Evolutionary conservation across 2,113 vertebrate species (phyloP).

Genomic region (Grantiella picta): DNA sequence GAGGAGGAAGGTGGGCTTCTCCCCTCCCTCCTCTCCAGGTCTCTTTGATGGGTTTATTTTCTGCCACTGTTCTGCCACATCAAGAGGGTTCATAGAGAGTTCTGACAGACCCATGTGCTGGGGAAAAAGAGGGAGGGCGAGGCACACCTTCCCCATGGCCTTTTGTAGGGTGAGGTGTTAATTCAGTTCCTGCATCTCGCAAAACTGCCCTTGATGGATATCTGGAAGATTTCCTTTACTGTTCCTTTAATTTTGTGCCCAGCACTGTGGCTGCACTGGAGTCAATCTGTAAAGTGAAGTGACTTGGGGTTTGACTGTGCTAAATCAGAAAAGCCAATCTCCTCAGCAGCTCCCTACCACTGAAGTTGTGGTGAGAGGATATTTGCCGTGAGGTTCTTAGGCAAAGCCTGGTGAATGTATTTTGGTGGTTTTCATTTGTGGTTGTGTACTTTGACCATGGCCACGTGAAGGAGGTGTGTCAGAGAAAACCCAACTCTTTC

Average conservation of each 20-base stretch:
- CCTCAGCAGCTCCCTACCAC: not conserved
- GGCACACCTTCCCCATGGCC: not conserved
- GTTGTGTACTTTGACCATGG: not conserved
- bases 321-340: not conserved
- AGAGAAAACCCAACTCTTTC: not conserved
- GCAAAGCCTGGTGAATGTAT: not conserved
- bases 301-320: not conserved
- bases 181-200: not conserved
- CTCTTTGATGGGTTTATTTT: not conserved
- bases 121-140: not conserved
- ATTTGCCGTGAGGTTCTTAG: not conserved
- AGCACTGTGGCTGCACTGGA: not conserved
- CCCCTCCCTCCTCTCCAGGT: not conserved
- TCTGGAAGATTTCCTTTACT: not conserved
- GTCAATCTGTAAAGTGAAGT: not conserved
- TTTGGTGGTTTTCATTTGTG: not conserved
- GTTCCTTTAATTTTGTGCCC: not conserved
- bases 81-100: not conserved
- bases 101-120: not conserved
- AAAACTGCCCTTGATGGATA: not conserved
- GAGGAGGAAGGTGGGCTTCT: not conserved
- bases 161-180: not conserved
- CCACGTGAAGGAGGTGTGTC: not conserved
- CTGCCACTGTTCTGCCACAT: not conserved
- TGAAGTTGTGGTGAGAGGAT: not conserved